Base-by-base conservation (phyloP, 2,888 invertebrate genomes). In the Cremastobaeus sp. region DNA sequence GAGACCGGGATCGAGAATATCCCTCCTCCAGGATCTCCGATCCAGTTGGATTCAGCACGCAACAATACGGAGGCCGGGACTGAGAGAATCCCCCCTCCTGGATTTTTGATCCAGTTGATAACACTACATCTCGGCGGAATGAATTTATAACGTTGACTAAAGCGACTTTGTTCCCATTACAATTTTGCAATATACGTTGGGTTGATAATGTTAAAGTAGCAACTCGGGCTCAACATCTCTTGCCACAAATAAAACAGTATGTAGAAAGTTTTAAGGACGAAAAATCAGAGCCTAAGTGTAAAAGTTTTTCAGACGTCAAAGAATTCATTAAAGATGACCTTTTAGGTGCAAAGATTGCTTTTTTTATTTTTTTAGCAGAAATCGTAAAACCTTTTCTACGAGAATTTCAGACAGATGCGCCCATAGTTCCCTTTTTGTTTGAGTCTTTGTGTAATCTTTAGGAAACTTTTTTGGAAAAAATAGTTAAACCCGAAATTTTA, bases 71-170 rank as follows among this genome's bases (percentile, higher is more conserved):
- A n/a, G n/a, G n/a, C n/a, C n/a, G n/a, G n/a, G n/a, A n/a, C n/a
- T n/a, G n/a, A n/a, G n/a, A n/a, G n/a, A n/a, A n/a, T n/a, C n/a
- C n/a, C n/a, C n/a, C n/a, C n/a, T n/a, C n/a, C n/a, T n/a, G n/a
- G n/a, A n/a, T n/a, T n/a, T n/a, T n/a, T n/a, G n/a, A n/a, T n/a
- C n/a, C n/a, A n/a, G n/a, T n/a, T n/a, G n/a, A n/a, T n/a, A 39
- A 39, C n/a, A 15, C 20, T 30, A 14, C 48, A 9, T 76, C 80
- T 20, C 76, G 81, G 30, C 54, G 79, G 55, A 78, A 28, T 11
- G 32, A 50, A 12, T 50, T 20, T 6, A 41, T 25, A n/a, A 3
- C 3, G 11, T 34, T 37, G 14, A 60, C 60, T 15, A 14, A 50
- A 14, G 25, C 39, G 17, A 6, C 48, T n/a, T 3, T 20, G 18